Evolutionary conservation across 92 coral and sea anemone species (phyloP).

Genomic region (Porites cylindrica): DNA sequence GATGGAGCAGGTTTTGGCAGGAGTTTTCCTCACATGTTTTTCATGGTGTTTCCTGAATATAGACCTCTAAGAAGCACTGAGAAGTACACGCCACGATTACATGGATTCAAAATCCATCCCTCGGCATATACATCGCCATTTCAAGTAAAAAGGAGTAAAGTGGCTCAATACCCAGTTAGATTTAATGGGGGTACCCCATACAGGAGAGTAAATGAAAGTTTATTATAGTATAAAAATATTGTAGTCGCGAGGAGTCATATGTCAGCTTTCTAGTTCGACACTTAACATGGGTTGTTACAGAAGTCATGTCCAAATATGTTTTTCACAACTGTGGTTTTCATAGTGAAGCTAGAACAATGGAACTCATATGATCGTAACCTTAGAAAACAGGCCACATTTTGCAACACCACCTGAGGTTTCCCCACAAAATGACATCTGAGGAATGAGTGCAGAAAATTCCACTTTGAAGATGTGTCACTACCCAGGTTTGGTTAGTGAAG

Average conservation of each 20-base stretch:
- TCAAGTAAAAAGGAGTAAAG: slow-evolving; percentile 23
- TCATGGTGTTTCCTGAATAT: slow-evolving; percentile 87
- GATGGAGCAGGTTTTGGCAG: slow-evolving; percentile 93
- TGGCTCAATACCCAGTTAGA: slow-evolving; percentile 30
- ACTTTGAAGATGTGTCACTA: too few species aligned
- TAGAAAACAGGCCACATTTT: too few species aligned
- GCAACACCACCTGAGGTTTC: too few species aligned
- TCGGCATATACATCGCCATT: slow-evolving; percentile 60
- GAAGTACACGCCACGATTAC: slow-evolving; percentile 77
- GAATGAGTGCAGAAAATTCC: too few species aligned
- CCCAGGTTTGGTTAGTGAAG: too few species aligned
- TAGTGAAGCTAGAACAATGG: too few species aligned
- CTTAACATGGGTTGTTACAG: too few species aligned
- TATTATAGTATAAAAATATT: neutral
- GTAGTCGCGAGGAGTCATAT: neutral
- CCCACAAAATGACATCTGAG: too few species aligned
- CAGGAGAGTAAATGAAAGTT: slow-evolving; percentile 22
- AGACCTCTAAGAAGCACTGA: slow-evolving; percentile 74
- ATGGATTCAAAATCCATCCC: slow-evolving; percentile 86
- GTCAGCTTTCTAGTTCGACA: neutral
- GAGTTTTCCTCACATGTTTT: slow-evolving; percentile 88
- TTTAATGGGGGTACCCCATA: slow-evolving; percentile 54
- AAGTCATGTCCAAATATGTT: too few species aligned
- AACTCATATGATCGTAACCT: too few species aligned
- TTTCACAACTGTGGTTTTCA: too few species aligned